phyloP scores from a whole-genome alignment of 2,797 vertebrate species.

The Chelonia mydas region DNA sequence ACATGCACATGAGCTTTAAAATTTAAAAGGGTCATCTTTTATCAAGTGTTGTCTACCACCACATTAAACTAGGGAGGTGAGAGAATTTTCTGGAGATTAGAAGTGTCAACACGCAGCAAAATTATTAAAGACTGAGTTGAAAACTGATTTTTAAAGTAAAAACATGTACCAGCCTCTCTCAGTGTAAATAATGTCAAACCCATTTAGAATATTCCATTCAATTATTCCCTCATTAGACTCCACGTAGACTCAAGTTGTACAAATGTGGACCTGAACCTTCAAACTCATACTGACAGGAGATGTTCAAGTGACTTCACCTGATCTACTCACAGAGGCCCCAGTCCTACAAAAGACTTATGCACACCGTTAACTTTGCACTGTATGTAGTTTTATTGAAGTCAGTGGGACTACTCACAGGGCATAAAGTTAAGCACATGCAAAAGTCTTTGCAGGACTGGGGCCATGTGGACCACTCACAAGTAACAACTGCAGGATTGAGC shows the following conservation, averaged over 20 bases:
- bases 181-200: background rate
- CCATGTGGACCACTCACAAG: too few relatives aligned
- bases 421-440: slow-evolving; percentile 1
- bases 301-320: background rate
- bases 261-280: background rate
- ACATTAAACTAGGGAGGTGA: background rate
- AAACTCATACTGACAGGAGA: background rate
- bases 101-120: background rate
- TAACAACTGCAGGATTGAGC: too few relatives aligned
- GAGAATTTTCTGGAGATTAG: background rate
- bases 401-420: fast-evolving
- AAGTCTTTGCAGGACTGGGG: background rate
- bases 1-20: slow-evolving; percentile 38
- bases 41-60: slow-evolving; percentile 9
- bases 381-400: background rate
- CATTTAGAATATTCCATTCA: background rate
- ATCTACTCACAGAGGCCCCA: background rate
- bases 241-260: background rate
- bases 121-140: background rate
- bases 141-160: background rate
- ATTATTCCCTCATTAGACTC: background rate
- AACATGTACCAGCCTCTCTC: background rate
- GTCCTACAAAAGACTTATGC: background rate
- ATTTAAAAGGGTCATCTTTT: slow-evolving; percentile 53
- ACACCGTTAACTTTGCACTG: background rate